Evolutionary conservation across 2,113 vertebrate species (phyloP), one percentile per base, ranked within the genome.

Genomic region (Dipodomys ordii): DNA sequence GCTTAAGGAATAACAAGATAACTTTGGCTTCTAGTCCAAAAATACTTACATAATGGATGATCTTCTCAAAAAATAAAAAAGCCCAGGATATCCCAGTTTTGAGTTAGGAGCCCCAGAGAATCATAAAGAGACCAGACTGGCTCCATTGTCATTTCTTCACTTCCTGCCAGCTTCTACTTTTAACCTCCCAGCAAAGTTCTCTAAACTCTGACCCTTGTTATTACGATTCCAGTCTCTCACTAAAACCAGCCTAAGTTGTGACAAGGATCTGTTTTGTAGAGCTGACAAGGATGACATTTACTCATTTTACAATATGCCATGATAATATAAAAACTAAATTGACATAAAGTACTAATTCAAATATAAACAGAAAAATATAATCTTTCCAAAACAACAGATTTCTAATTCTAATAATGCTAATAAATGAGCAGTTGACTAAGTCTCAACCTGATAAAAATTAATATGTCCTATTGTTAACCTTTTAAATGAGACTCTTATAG

Each of bases 291-390:
- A 25, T 94, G 57, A 53, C 30, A 86, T 87, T 93, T 94, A 83
- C 62, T 44, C 49, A 44, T 81, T 23, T 93, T 90, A 84, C 72
- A 78, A 15, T 68, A 84, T 90, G 32, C n/a, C 11, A 19, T 44
- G 30, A 88, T 69, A 86, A 87, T 30, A 86, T 88, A 86, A 88
- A 91, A 92, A 67, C 74, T 49, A 86, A 93, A 88, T 72, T 79
- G 76, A 76, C 30, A 44, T 67, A 74, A 85, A 87, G 69, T 64
- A 84, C 44, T 92, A 62, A 67, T 89, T 76, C 68, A 91, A 81
- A 76, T 60, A 88, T 19, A 91, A 87, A 84, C 23, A 44, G 7
- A 20, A 62, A 76, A 82, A 64, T 79, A 80, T 13, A 87, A 64
- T 11, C 69, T 92, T 93, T 90, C 74, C 8, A 90, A 94, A 88